These are phyloP conservation scores for Ondatra zibethicus DNA, from an alignment of 2,113 vertebrate genomes.

Conservation along the genomic window DNA sequence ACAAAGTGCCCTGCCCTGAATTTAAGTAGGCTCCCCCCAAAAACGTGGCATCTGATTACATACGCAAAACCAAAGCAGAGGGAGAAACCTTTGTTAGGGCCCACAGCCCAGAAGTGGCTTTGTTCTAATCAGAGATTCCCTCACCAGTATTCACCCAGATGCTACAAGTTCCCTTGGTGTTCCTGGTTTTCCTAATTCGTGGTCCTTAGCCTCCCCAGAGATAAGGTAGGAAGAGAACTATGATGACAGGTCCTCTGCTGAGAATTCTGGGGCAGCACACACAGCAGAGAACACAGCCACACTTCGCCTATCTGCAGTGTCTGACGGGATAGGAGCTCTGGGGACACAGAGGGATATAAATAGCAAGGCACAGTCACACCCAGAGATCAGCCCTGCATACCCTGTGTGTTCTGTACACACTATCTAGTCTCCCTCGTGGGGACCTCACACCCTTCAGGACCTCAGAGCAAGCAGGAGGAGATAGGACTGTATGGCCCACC, in stretches of 20 bases:
- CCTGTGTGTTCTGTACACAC: background rate
- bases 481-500: background rate
- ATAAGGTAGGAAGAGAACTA: background rate
- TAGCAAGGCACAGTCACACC: background rate
- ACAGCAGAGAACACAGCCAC: background rate
- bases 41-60: background rate
- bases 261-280: background rate
- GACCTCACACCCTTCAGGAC: background rate
- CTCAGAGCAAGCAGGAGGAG: background rate
- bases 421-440: background rate
- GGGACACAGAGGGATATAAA: background rate
- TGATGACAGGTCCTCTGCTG: background rate
- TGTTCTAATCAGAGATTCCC: background rate
- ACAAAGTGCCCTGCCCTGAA: background rate
- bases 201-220: background rate
- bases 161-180: background rate
- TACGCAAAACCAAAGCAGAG: background rate
- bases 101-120: background rate
- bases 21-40: background rate
- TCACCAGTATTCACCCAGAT: background rate
- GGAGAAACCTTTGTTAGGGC: background rate
- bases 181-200: background rate
- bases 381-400: background rate
- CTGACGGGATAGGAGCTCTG: background rate
- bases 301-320: background rate